Conservation (phyloP, 35 echinoderm and acorn worm genomes). For the Heliocidaris tuberculata region DNA sequence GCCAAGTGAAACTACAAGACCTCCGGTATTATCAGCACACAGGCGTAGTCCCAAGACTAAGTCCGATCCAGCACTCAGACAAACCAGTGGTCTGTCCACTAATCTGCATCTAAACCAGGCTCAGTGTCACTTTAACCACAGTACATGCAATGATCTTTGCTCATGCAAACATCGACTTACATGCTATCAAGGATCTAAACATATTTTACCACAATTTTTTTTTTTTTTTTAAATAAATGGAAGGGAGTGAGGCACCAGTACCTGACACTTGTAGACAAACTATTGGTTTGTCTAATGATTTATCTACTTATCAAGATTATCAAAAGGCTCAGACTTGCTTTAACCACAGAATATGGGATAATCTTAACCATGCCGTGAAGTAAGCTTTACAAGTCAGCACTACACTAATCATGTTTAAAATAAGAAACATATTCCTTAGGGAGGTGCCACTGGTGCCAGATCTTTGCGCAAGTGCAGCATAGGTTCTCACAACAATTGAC, state of each 20-base stretch:
- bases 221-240: not conserved
- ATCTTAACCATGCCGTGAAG: not conserved
- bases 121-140: conserved; percentile 8
- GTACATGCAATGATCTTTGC: not conserved
- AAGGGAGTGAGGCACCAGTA: not conserved
- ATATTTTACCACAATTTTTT: not conserved
- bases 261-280: not conserved
- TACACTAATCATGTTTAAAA: not conserved
- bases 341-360: not conserved
- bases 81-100: not conserved
- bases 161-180: not conserved
- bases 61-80: not conserved
- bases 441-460: not conserved
- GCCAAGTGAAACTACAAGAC: conserved; percentile 22
- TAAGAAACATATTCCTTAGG: not conserved
- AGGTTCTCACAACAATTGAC: not conserved
- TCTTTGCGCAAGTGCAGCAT: not conserved
- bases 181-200: not conserved
- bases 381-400: not conserved
- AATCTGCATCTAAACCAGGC: not conserved
- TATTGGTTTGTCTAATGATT: not conserved
- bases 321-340: not conserved
- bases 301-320: not conserved
- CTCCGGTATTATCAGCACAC: not conserved
- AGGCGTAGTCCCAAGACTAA: conserved; percentile 15